Evolutionary conservation across 1,140 invertebrate genomes (phyloP), one percentile per base, ranked within the genome.

Genomic region (Sinella curviseta): DNA sequence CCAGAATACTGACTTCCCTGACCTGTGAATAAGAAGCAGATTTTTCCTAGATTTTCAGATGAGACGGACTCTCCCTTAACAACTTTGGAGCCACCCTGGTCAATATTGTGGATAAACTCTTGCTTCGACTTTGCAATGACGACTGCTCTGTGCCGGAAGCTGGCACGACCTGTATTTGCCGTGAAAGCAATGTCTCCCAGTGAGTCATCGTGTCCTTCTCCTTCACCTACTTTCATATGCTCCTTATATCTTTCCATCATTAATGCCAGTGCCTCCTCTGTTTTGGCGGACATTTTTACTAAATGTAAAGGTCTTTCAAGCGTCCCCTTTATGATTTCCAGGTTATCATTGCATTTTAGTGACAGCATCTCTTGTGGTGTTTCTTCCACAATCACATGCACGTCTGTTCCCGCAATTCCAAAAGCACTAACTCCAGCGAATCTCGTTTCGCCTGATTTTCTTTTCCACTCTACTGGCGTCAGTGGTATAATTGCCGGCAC

Each of bases 351-450:
- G 24, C 12, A 20, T 1, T 77, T 77, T 35, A 20, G 36, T 34
- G 12, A 30, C 30, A 34, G 34, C 4, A 33, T 3, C 30, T 74
- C 8, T 14, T 75, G 17, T 54, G 79, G 79, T 31, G 79, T n/a
- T 77, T 82, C 78, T 31, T 80, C 36, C 12, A 82, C 24, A 33
- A 82, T 77, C 57, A 76, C 55, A 60, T 82, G 81, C 1, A 78
- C 77, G 35, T 82, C 79, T 1, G 81, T 70, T 76, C 81, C 81
- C 67, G 76, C 75, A 20, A 82, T 73, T 33, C 81, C 78, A 78
- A 82, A 82, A 1, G 78, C 79, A 31, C 60, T 80, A 1, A 82
- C 74, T 16, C 70, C 70, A 12, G 70, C 70, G 17, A 31, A 17
- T 33, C 34, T 28, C 3, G 70, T 8, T 74, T 17, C 31, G 8